Percentiles rank a stretch among this genome's conserved stretches.
phyloP scores from a whole-genome alignment of 2,888 invertebrate genomes.

The Keiferia lycopersicella region DNA sequence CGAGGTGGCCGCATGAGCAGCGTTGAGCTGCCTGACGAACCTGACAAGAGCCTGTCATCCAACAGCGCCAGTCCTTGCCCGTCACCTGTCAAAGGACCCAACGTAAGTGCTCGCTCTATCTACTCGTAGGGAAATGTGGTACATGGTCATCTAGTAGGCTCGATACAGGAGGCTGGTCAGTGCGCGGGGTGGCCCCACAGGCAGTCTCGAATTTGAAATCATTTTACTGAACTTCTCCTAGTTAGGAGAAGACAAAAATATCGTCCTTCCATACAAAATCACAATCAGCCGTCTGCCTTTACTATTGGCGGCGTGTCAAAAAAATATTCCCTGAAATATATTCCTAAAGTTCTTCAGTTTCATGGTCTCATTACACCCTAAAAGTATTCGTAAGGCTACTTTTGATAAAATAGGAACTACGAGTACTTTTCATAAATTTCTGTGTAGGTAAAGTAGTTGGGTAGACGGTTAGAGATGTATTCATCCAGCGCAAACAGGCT shows the following conservation, averaged over 20 bases:
- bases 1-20: constrained; percentile 95
- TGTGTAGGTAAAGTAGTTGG: neutral
- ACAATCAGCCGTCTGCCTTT: no score
- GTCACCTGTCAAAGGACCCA: constrained; percentile 86
- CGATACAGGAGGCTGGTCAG: neutral
- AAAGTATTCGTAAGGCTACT: no score
- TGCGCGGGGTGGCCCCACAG: neutral
- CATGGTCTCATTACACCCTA: no score
- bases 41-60: constrained; percentile 94
- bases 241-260: no score
- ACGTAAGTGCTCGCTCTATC: constrained; percentile 47
- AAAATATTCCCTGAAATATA: no score
- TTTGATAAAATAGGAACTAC: neutral
- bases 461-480: neutral
- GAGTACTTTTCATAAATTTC: no score
- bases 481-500: neutral
- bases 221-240: no score
- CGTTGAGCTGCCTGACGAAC: constrained; percentile 94
- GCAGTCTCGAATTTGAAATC: no score
- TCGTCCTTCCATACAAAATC: no score
- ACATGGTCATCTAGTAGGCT: neutral
- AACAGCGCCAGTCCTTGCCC: constrained; percentile 97
- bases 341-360: no score
- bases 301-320: no score
- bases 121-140: neutral